Evolutionary conservation across 2,888 invertebrate genomes (phyloP), one percentile per base, ranked within the genome.

Genomic region (Eilema depressum): DNA sequence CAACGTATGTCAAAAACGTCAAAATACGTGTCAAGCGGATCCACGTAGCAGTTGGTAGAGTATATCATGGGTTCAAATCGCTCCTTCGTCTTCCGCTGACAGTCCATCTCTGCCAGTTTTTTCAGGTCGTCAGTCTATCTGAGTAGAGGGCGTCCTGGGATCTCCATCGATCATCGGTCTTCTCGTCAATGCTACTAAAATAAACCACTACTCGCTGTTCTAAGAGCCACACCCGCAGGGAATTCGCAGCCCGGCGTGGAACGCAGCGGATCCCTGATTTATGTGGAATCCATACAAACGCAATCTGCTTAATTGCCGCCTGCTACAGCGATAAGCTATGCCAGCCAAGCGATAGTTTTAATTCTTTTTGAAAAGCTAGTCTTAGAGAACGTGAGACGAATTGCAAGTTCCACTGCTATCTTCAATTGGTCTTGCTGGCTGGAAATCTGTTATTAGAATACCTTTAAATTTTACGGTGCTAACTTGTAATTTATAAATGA

Each of bases 251-350:
- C 81, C 84, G 79, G 80, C 87, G 84, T 84, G 85, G 86, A 89
- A 85, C 90, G 88, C 89, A 87, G 80, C 82, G 88, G 89, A 91
- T 89, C 92, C 86, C 92, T 93, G 93, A 94, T 94, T 94, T 93
- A 94, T 94, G 92, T 87, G 91, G 89, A 92, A 91, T 92, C 94
- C 92, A 93, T 93, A 93, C 90, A 92, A 93, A 93, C 92, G 94
- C 94, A 94, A 94, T 94, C 93, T 93, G 91, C 89, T 91, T 93
- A 94, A 94, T 94, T 93, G 93, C 91, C 88, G 83, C 76, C 86
- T 86, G 88, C 85, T 88, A 84, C 87, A 84, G 80, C 89, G 92
- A 91, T 92, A 90, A 89, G 88, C 86, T 82, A 85, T 81, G 75
- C 76, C 70, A 71, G 68, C 68, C 66, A 65, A 41, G 70, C 41